Evolutionary conservation across 2,113 vertebrate species (phyloP), one percentile per base, ranked within the genome.

Genomic region (Notiomystis cincta): DNA sequence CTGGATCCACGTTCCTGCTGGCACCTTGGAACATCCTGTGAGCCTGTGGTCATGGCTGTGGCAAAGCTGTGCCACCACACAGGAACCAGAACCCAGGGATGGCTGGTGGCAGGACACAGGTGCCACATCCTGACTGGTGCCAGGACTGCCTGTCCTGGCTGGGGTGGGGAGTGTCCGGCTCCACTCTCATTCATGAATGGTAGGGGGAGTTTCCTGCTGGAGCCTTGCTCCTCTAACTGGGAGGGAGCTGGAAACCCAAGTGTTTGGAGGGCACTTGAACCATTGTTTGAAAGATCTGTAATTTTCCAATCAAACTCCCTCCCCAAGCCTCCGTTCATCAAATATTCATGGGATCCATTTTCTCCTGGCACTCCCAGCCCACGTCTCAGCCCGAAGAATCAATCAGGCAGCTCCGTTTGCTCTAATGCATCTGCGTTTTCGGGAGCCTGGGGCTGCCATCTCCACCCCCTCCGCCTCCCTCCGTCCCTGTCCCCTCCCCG

Each of bases 281-380:
- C 89, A 93, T 95, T 96, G 95, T 97, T 95, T 92, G 95, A 96
- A 94, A 96, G 91, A 93, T 94, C 91, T 95, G 95, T 96, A 97
- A 97, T 96, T 97, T 97, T 96, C 96, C 96, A 96, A 95, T 97
- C 96, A 94, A 95, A 96, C 93, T 96, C 93, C 87, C 87, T 96
- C 95, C 96, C 87, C n/a, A 35, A 96, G 93, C 95, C 94, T 94
- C 93, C 4, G 77, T 94, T 97, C 96, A 97, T 97, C 96, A 97
- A 97, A 97, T 97, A 97, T 97, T 97, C 95, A 96, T 95, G 90
- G 96, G 87, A 89, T 97, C 95, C 96, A 97, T 97, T 97, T 97
- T 97, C 96, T 97, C 94, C 93, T 91, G 93, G 94, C 95, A 94
- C 89, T 95, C 93, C 95, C 94, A 94, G 54, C 96, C 96, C 93